Evolutionary conservation across 2,113 vertebrate genomes (phyloP).

Genomic region (Lophius piscatorius): DNA sequence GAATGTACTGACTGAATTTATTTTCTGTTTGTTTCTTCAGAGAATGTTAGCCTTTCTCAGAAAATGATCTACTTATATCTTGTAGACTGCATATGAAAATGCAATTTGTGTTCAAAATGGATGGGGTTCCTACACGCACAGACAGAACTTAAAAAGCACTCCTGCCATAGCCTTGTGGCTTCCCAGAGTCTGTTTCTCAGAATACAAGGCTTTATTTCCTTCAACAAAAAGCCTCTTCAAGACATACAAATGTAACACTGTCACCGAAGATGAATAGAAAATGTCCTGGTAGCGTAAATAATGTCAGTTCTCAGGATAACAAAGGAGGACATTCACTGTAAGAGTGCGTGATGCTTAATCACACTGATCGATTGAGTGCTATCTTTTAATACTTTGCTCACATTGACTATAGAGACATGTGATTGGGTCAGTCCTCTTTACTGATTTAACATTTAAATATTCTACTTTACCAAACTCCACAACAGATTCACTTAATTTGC

Average conservation of each 20-base stretch:
- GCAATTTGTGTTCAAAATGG: neutral
- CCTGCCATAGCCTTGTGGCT: neutral
- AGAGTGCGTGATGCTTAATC: neutral
- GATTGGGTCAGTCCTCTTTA: neutral
- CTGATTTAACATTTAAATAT: neutral
- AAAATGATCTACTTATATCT: neutral
- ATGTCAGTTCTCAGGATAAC: neutral
- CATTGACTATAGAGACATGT: neutral
- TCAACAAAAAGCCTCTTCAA: neutral
- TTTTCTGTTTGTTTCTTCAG: neutral
- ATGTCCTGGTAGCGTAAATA: neutral
- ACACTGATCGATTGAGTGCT: neutral
- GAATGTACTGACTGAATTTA: neutral
- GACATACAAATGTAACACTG: neutral
- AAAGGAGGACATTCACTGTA: neutral
- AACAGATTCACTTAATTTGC: neutral
- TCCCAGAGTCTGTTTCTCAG: neutral
- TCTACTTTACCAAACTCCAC: neutral
- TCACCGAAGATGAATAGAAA: neutral
- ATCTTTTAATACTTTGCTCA: neutral
- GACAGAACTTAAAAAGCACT: neutral
- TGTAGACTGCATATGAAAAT: slow-evolving; percentile 5
- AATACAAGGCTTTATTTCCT: neutral
- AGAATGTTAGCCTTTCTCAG: neutral
- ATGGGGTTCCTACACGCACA: neutral